Percentiles rank a stretch among this genome's conserved stretches.
These are phyloP conservation scores for Steinernema scapterisci DNA, from an alignment of 2,888 invertebrate genomes.

Conservation along the genomic window DNA sequence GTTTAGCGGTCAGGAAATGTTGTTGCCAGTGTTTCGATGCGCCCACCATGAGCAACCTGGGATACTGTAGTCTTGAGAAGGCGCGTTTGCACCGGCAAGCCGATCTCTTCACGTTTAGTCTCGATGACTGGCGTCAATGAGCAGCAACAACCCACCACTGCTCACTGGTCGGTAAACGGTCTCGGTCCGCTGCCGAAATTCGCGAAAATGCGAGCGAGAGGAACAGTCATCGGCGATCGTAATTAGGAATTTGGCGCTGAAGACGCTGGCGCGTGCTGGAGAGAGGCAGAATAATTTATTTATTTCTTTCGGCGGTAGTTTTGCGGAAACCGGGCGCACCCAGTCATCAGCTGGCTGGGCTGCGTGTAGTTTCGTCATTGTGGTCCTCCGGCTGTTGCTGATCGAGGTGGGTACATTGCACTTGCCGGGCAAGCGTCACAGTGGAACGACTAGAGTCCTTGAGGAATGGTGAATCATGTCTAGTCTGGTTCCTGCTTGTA, in stretches of 20 bases:
- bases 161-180: slow-evolving; percentile 4
- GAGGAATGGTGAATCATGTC: slow-evolving; percentile 3
- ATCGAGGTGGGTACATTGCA: neutral
- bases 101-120: neutral
- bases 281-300: neutral
- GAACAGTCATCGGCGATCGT: neutral
- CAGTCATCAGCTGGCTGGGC: neutral
- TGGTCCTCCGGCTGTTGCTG: neutral
- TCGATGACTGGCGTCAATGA: neutral
- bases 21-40: neutral
- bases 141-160: neutral
- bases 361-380: neutral
- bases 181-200: neutral
- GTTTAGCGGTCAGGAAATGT: neutral
- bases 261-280: too few species aligned
- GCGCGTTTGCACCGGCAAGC: neutral
- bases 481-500: slow-evolving; percentile 21
- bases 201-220: neutral
- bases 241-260: neutral
- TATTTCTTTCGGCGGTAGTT: neutral
- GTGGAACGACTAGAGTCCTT: neutral
- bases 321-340: neutral
- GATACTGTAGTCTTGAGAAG: neutral
- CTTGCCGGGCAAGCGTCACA: neutral
- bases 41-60: neutral